Percentiles rank a stretch among this genome's conserved stretches.
These are phyloP conservation scores for Geotrupes spiniger DNA, from an alignment of 2,888 invertebrate genomes.

Conservation along the genomic window DNA sequence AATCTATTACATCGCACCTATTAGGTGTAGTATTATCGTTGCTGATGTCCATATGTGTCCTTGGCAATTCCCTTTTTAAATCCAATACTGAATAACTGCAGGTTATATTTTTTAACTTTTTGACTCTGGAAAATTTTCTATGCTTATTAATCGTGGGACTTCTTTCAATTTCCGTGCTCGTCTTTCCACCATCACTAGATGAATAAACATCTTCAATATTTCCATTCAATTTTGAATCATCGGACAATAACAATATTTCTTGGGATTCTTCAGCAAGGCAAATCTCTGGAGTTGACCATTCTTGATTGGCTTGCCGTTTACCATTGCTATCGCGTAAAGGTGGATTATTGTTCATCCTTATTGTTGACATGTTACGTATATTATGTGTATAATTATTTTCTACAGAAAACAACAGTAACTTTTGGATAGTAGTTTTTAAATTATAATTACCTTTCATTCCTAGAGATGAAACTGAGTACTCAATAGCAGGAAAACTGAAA, in stretches of 20 bases:
- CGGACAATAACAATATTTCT: neutral
- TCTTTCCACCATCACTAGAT: neutral
- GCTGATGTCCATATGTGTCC: neutral
- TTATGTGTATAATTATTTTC: slow-evolving; percentile 3
- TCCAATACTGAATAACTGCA: slow-evolving; percentile 8
- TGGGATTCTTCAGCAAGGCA: neutral
- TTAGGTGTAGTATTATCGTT: neutral
- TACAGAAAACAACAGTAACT: neutral
- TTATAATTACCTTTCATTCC: neutral
- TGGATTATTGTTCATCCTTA: neutral
- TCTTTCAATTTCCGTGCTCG: neutral
- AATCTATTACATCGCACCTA: slow-evolving; percentile 11
- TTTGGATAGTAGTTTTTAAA: neutral
- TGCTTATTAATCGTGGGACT: slow-evolving; percentile 18
- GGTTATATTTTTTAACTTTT: slow-evolving; percentile 5
- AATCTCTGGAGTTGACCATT: slow-evolving; percentile 1
- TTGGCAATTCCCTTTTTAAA: neutral
- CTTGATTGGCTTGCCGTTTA: neutral
- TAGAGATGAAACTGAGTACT: no score
- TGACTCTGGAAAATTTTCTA: slow-evolving; percentile 8
- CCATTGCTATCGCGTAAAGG: neutral
- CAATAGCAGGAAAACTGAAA: no score
- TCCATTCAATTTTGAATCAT: neutral
- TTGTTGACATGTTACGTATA: neutral
- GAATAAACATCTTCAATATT: neutral